A percentile compares a stretch with the other conserved stretches of the same genome.
These are phyloP conservation scores for Hydrotaea diabolus DNA, from an alignment of 2,888 invertebrate species.

Conservation along the genomic window DNA sequence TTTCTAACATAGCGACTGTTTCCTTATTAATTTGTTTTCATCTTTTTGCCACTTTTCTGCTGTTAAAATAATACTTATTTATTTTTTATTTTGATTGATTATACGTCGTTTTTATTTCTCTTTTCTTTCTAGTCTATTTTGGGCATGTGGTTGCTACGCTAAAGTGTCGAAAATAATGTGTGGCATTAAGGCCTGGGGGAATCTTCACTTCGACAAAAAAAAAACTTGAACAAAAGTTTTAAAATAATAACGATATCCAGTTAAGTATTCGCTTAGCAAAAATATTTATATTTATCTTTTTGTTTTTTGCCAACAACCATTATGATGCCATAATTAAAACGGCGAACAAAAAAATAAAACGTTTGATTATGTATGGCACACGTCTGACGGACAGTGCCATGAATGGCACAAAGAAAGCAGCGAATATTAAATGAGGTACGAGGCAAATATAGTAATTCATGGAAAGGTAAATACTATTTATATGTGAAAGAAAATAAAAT, in stretches of 20 bases:
- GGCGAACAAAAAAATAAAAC: not conserved
- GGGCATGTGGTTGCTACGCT: not conserved
- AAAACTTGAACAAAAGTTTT: not conserved
- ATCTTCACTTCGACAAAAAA: not conserved
- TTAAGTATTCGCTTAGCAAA: not conserved
- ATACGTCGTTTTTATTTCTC: not conserved
- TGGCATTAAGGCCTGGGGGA: not conserved
- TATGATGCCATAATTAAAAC: constrained; percentile 28
- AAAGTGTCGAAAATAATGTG: not conserved
- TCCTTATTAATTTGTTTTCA: not conserved
- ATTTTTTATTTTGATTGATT: not conserved
- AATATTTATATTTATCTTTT: not conserved
- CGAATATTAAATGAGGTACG: not conserved
- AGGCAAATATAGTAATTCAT: not conserved
- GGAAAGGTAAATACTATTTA: no score
- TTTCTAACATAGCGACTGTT: not conserved
- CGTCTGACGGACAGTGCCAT: not conserved
- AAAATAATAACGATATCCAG: constrained; percentile 9
- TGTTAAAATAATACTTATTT: no score
- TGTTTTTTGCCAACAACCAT: not conserved
- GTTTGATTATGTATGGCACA: constrained; percentile 25
- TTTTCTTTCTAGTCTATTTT: not conserved
- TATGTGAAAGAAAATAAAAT: no score
- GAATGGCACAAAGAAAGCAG: not conserved
- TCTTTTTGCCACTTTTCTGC: not conserved